A percentile compares a stretch with the other conserved stretches of the same genome.
Evolutionary conservation across 2,888 invertebrate genomes (phyloP).

Genomic region (Apoda limacodes): DNA sequence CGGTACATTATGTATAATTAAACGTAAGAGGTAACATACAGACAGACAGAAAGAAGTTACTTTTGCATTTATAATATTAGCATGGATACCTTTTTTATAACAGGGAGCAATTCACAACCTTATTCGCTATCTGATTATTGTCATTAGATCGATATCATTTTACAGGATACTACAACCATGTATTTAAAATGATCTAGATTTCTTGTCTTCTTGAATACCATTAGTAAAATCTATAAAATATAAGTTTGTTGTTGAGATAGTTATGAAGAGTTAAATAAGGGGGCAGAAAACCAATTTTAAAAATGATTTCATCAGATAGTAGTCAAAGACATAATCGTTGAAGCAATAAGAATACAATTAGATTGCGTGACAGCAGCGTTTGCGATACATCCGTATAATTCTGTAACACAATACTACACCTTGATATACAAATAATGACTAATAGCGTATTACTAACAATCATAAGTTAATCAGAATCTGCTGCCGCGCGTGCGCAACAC

Average conservation of each 20-base stretch:
- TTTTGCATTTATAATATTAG: too few species aligned
- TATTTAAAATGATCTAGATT: too few species aligned
- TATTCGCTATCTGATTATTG: too few species aligned
- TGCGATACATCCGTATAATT: not conserved
- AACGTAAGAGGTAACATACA: too few species aligned
- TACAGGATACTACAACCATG: too few species aligned
- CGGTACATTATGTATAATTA: too few species aligned
- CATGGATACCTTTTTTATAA: too few species aligned
- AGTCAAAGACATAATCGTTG: not conserved
- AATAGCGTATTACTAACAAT: slow-evolving; percentile 40
- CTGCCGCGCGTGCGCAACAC: slow-evolving; percentile 30
- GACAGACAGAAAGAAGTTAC: too few species aligned
- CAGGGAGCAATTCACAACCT: too few species aligned
- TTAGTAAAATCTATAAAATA: not conserved
- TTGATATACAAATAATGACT: slow-evolving; percentile 63
- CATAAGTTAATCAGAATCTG: slow-evolving; percentile 47
- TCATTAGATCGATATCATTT: too few species aligned
- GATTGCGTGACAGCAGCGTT: not conserved
- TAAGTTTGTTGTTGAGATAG: not conserved
- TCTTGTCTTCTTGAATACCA: too few species aligned
- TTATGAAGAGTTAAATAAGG: not conserved
- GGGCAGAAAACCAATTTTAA: not conserved
- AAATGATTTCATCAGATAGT: not conserved
- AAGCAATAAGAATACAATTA: not conserved
- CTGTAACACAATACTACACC: slow-evolving; percentile 29